phyloP scores from a whole-genome alignment of 1,140 invertebrate genomes.

The Oedothorax gibbosus region DNA sequence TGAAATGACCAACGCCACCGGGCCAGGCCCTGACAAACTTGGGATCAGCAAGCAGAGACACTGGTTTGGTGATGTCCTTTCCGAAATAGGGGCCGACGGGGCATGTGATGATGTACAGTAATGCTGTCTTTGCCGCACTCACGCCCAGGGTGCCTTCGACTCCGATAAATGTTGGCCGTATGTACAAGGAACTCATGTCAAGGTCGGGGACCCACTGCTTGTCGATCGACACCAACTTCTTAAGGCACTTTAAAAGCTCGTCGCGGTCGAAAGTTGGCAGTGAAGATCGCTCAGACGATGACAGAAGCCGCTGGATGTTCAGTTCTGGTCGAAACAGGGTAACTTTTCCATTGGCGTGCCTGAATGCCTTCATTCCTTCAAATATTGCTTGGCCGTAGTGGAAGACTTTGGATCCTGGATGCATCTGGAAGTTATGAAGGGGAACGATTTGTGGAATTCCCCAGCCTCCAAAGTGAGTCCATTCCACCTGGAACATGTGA shows the following conservation, averaged over 20 bases:
- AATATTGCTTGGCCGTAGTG: slow-evolving; percentile 97
- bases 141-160: slow-evolving; percentile 96
- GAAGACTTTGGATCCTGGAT: slow-evolving; percentile 92
- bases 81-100: slow-evolving; percentile 94
- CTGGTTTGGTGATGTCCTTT: slow-evolving; percentile 75
- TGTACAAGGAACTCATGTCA: slow-evolving; percentile 87
- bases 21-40: slow-evolving; percentile 90
- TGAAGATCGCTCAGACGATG: slow-evolving; percentile 83
- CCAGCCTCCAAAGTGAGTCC: slow-evolving; percentile 62
- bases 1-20: slow-evolving; percentile 92
- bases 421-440: slow-evolving; percentile 60
- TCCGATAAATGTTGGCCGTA: slow-evolving; percentile 95
- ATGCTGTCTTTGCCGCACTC: slow-evolving; percentile 81
- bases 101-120: slow-evolving; percentile 90
- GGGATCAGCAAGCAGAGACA: slow-evolving; percentile 86
- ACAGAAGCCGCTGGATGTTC: slow-evolving; percentile 94
- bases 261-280: slow-evolving; percentile 90
- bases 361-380: slow-evolving; percentile 98
- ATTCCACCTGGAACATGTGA: slow-evolving; percentile 63
- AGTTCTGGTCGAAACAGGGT: slow-evolving; percentile 93
- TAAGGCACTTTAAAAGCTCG: slow-evolving; percentile 91
- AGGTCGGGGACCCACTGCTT: slow-evolving; percentile 97
- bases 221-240: slow-evolving; percentile 89
- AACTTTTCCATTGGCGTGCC: slow-evolving; percentile 92
- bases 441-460: slow-evolving; percentile 56